Percentiles rank a stretch among this genome's conserved stretches.
Evolutionary conservation across 2,888 invertebrate species (phyloP).

Genomic region (Cataglyphis albicans): DNA sequence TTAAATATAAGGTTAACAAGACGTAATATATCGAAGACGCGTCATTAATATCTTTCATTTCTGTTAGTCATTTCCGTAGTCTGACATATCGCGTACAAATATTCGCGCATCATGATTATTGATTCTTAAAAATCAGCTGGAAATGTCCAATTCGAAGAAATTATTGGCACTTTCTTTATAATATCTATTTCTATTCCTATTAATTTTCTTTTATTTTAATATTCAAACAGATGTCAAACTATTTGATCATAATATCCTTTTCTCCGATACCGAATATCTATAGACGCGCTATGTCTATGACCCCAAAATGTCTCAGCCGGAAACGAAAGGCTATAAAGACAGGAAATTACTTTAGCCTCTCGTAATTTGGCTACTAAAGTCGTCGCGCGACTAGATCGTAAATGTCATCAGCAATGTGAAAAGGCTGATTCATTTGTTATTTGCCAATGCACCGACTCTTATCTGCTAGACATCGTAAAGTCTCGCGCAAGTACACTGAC

Average conservation of each 20-base stretch:
- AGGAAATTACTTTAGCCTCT: background rate
- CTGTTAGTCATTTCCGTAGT: background rate
- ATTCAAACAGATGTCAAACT: background rate
- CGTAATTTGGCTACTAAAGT: slow-evolving; percentile 40
- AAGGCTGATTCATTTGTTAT: slow-evolving; percentile 53
- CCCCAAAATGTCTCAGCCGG: background rate
- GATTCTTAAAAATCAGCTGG: background rate
- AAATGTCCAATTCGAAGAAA: background rate
- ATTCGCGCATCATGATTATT: slow-evolving; percentile 1
- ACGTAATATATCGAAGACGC: background rate
- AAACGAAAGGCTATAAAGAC: background rate
- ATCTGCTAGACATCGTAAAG: slow-evolving; percentile 41
- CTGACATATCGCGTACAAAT: background rate
- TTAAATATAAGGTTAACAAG: background rate
- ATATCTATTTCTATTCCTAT: background rate
- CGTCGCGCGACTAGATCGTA: slow-evolving; percentile 46
- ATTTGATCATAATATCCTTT: background rate
- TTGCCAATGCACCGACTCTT: slow-evolving; percentile 44
- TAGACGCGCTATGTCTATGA: background rate
- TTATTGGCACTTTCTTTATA: background rate
- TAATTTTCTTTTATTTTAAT: background rate
- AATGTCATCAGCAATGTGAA: slow-evolving; percentile 39
- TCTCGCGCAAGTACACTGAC: slow-evolving; percentile 25
- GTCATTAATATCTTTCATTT: background rate
- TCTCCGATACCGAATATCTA: background rate